A percentile compares a stretch with the other conserved stretches of the same genome.
phyloP scores from a whole-genome alignment of 35 echinoderm and acorn worm genomes.

The Amphiura filiformis region DNA sequence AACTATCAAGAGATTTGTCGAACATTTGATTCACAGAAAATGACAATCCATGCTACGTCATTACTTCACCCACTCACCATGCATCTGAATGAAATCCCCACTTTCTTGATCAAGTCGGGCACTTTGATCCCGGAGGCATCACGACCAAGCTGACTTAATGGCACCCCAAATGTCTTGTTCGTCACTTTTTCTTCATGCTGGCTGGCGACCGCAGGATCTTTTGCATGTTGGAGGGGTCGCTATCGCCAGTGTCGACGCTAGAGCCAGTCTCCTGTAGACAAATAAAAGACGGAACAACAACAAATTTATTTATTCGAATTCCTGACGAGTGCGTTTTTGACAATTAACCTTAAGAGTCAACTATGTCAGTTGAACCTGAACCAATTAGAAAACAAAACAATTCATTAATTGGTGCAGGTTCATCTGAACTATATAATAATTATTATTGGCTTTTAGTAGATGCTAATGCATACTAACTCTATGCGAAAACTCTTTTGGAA shows the following conservation, averaged over 20 bases:
- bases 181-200: slow-evolving; percentile 54
- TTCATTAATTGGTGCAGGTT: no score
- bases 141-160: slow-evolving; percentile 58
- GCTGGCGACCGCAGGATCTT: slow-evolving; percentile 93
- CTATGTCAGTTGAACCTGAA: neutral
- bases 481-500: no score
- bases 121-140: slow-evolving; percentile 50
- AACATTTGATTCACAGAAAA: no score
- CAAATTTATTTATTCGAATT: neutral
- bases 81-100: slow-evolving; percentile 75
- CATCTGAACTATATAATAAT: no score
- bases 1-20: no score
- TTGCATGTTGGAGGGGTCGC: slow-evolving; percentile 54
- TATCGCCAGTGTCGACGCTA: slow-evolving; percentile 3
- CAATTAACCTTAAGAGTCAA: neutral
- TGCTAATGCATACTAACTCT: no score
- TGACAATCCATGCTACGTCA: no score
- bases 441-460: no score
- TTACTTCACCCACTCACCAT: slow-evolving; percentile 95
- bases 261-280: neutral
- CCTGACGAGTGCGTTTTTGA: neutral
- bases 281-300: neutral
- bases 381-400: no score
- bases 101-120: slow-evolving; percentile 68
- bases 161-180: slow-evolving; percentile 80